Conservation (phyloP, 2,113 vertebrate genomes). For the Zosterops borbonicus region DNA sequence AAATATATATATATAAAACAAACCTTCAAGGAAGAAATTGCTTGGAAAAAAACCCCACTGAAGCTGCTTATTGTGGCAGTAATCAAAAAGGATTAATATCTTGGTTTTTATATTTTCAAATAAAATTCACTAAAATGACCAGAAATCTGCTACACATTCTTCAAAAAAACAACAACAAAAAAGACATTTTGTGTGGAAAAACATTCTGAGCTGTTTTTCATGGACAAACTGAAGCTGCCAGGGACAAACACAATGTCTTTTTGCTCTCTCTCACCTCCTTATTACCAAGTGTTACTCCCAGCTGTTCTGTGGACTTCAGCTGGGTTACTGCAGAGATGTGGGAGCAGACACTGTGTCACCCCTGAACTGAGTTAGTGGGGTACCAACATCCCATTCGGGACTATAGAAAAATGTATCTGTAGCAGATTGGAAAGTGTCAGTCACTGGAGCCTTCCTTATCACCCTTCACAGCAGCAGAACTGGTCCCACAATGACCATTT, state of each 20-base stretch:
- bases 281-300: neutral
- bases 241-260: neutral
- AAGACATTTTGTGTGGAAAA: neutral
- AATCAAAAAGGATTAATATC: neutral
- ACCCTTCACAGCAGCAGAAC: neutral
- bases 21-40: neutral
- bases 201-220: neutral
- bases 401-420: neutral
- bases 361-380: neutral
- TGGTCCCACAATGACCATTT: neutral
- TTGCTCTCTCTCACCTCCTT: neutral
- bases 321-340: neutral
- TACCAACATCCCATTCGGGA: neutral
- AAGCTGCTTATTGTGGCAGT: neutral
- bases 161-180: neutral
- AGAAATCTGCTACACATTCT: neutral
- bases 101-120: neutral
- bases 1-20: neutral
- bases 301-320: neutral
- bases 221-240: neutral
- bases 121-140: neutral
- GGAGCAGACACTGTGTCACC: neutral
- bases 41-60: neutral
- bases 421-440: neutral
- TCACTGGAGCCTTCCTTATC: neutral